These are phyloP conservation scores for Geococcyx californianus DNA, from an alignment of 2,113 vertebrate species.

Conservation along the genomic window DNA sequence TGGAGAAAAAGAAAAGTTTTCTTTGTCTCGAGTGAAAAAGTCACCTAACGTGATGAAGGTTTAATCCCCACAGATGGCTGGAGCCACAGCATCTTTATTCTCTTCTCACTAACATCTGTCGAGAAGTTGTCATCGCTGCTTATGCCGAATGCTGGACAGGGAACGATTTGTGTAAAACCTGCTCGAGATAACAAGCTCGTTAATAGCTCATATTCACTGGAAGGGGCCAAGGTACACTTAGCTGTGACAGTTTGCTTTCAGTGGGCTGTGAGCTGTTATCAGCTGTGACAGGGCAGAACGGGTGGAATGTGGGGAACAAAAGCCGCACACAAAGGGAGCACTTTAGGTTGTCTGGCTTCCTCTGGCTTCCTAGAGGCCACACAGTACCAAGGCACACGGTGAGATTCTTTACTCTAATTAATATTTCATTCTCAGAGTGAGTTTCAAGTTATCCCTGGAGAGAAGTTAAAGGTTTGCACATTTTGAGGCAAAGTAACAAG, in stretches of 20 bases:
- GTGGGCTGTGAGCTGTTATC: slow-evolving; percentile 4
- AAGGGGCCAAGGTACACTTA: neutral
- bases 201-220: slow-evolving; percentile 19
- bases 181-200: slow-evolving; percentile 30
- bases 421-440: slow-evolving; percentile 25
- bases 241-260: slow-evolving; percentile 53
- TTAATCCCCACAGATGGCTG: slow-evolving; percentile 61
- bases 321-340: slow-evolving; percentile 29
- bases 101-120: slow-evolving; percentile 29
- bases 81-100: slow-evolving; percentile 42
- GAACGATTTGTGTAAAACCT: slow-evolving; percentile 25
- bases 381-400: neutral
- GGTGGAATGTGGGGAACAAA: slow-evolving; percentile 59
- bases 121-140: slow-evolving; percentile 46
- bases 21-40: slow-evolving; percentile 52
- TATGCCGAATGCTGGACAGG: slow-evolving; percentile 27
- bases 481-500: neutral
- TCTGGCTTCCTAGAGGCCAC: slow-evolving; percentile 17
- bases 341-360: slow-evolving; percentile 24
- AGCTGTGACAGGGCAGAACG: slow-evolving; percentile 27
- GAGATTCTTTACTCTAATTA: slow-evolving; percentile 30
- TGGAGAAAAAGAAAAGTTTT: neutral
- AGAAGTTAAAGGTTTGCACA: slow-evolving; percentile 34
- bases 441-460: slow-evolving; percentile 29
- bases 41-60: slow-evolving; percentile 11